Evolutionary conservation across 2,113 vertebrate species (phyloP).

Genomic region (Mormyrus iriodes): DNA sequence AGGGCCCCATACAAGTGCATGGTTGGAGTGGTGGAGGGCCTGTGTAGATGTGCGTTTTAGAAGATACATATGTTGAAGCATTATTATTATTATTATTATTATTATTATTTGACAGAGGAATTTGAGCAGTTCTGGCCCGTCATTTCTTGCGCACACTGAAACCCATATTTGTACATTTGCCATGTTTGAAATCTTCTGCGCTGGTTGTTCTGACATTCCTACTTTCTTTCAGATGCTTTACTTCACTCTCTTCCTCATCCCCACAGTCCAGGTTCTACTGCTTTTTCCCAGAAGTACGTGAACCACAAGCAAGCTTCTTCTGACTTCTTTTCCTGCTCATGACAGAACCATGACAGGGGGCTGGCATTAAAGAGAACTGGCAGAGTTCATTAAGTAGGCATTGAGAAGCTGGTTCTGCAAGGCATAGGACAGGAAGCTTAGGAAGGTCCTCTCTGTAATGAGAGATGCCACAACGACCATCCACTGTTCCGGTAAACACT

Average conservation of each 20-base stretch:
- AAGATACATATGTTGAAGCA: not conserved
- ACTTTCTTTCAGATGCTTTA: not conserved
- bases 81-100: not conserved
- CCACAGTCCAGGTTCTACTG: not conserved
- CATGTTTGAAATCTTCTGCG: not conserved
- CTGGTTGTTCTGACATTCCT: too few relatives aligned
- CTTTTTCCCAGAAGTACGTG: not conserved
- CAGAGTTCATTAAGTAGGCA: slow-evolving; percentile 7
- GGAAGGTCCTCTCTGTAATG: not conserved
- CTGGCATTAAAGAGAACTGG: slow-evolving; percentile 16
- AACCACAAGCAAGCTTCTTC: not conserved
- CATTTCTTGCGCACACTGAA: not conserved
- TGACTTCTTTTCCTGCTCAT: not conserved
- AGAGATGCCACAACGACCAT: not conserved
- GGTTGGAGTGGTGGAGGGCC: not conserved
- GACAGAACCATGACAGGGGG: not conserved
- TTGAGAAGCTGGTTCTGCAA: not conserved
- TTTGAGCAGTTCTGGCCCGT: not conserved
- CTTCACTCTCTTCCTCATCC: not conserved
- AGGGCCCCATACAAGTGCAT: not conserved
- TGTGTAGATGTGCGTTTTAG: not conserved
- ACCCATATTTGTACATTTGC: not conserved
- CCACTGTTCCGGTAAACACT: not conserved
- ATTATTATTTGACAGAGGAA: not conserved
- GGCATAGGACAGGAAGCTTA: not conserved